Conservation (phyloP, 1,140 invertebrate genomes). For the Euborellia annulipes region DNA sequence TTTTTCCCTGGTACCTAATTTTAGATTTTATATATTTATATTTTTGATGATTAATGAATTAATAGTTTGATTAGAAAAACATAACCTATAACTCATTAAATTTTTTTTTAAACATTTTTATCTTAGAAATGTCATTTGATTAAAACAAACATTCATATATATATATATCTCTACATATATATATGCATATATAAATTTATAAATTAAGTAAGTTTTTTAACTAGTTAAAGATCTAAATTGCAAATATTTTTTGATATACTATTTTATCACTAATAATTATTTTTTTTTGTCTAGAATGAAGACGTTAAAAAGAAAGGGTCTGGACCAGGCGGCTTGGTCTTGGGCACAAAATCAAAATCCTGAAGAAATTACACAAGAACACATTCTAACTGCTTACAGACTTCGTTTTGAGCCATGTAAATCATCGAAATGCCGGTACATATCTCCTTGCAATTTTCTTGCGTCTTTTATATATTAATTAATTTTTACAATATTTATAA, state of each 20-base stretch:
- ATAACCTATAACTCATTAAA: conserved; percentile 32
- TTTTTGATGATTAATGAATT: conserved; percentile 31
- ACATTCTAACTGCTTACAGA: conserved; percentile 38
- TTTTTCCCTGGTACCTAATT: too few relatives aligned
- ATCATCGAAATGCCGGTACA: conserved; percentile 22
- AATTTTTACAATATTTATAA: background rate
- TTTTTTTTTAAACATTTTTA: too few relatives aligned
- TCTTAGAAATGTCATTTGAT: too few relatives aligned
- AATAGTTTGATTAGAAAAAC: conserved; percentile 37
- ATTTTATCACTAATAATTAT: too few relatives aligned
- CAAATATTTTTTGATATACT: too few relatives aligned
- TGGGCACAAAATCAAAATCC: conserved; percentile 35
- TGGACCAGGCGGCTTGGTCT: conserved; percentile 36
- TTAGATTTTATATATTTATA: too few relatives aligned
- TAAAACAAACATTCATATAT: too few relatives aligned
- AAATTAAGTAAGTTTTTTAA: too few relatives aligned
- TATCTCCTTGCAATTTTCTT: conserved; percentile 1
- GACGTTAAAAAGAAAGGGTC: conserved; percentile 26
- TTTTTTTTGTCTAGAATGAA: conserved; percentile 27
- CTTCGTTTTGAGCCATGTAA: conserved; percentile 24
- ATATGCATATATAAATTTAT: too few relatives aligned
- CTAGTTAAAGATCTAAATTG: too few relatives aligned
- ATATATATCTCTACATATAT: too few relatives aligned
- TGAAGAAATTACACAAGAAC: conserved; percentile 30
- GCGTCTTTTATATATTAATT: too few relatives aligned